phyloP scores from a whole-genome alignment of 1,140 invertebrate genomes.

The Daktulosphaira vitifoliae region DNA sequence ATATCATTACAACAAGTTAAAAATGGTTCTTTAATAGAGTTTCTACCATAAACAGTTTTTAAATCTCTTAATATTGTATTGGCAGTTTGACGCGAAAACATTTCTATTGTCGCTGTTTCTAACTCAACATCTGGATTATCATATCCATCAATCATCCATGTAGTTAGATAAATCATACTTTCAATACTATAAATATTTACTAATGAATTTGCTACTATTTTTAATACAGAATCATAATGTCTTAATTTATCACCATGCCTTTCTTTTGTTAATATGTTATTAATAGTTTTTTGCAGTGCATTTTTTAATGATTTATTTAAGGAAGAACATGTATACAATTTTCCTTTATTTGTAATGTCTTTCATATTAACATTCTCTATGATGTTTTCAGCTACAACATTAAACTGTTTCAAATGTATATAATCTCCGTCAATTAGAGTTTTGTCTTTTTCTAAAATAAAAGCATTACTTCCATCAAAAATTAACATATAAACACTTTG shows the following conservation, averaged over 20 bases:
- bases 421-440: background rate
- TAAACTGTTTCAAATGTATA: background rate
- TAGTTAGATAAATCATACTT: constrained; percentile 38
- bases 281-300: background rate
- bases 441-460: constrained; percentile 5
- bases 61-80: background rate
- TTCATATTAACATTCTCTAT: constrained; percentile 2
- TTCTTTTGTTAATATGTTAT: constrained; percentile 6
- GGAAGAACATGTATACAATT: background rate
- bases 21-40: background rate
- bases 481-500: background rate
- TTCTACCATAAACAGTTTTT: constrained; percentile 17
- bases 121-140: constrained; percentile 59
- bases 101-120: constrained; percentile 74
- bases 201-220: constrained; percentile 30
- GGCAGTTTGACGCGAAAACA: constrained; percentile 40
- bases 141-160: constrained; percentile 43
- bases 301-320: background rate
- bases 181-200: constrained; percentile 37
- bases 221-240: constrained; percentile 29
- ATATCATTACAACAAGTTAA: background rate
- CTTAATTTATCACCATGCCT: constrained; percentile 22
- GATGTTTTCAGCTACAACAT: background rate
- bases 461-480: background rate
- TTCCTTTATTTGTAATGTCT: background rate